Conservation (phyloP, 1,140 invertebrate genomes). For the Thaumetopoea pityocampa region DNA sequence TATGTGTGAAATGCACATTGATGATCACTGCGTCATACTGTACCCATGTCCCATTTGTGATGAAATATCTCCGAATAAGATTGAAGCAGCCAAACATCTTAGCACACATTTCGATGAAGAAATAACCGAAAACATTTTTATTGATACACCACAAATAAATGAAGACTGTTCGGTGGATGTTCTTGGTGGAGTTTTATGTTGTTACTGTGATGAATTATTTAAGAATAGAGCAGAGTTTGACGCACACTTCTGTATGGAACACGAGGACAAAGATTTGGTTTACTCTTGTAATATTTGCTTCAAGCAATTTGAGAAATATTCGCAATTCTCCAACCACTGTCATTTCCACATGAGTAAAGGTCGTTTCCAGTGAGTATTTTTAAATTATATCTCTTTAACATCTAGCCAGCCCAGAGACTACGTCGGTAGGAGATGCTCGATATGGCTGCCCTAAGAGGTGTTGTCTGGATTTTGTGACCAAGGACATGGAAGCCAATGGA, state of each 20-base stretch:
- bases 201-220: slow-evolving; percentile 37
- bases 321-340: slow-evolving; percentile 45
- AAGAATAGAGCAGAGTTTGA: slow-evolving; percentile 52
- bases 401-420: background rate
- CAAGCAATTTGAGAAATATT: slow-evolving; percentile 54
- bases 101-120: slow-evolving; percentile 48
- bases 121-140: slow-evolving; percentile 16
- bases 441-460: too few relatives aligned
- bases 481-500: too few relatives aligned
- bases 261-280: slow-evolving; percentile 40
- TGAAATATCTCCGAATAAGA: slow-evolving; percentile 34
- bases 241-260: slow-evolving; percentile 44
- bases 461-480: too few relatives aligned
- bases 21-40: slow-evolving; percentile 35
- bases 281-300: slow-evolving; percentile 55
- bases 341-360: slow-evolving; percentile 49
- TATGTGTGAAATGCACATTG: slow-evolving; percentile 41
- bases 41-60: slow-evolving; percentile 58
- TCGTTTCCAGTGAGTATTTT: slow-evolving; percentile 51
- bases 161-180: slow-evolving; percentile 47
- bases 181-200: slow-evolving; percentile 50
- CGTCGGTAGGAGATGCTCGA: too few relatives aligned
- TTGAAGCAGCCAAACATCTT: slow-evolving; percentile 42
- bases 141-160: slow-evolving; percentile 16
- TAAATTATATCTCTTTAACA: slow-evolving; percentile 3